phyloP scores from a whole-genome alignment of 30 jellyfish, hydroid and myxozoan genomes.

The Phacellophora camtschatica region DNA sequence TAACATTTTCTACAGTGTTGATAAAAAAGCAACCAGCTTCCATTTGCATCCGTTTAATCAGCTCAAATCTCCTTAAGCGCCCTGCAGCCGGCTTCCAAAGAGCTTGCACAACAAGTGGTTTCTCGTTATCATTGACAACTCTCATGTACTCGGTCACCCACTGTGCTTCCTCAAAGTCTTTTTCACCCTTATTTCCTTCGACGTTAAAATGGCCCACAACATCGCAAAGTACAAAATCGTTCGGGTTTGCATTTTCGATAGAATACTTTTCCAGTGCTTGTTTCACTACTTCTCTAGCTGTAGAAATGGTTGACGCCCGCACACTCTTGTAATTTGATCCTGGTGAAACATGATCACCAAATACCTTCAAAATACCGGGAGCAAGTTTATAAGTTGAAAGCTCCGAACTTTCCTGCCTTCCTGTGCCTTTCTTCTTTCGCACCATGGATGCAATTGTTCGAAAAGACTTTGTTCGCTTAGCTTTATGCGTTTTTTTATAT shows the following conservation, averaged over 20 bases:
- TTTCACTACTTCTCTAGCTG: conserved; percentile 86
- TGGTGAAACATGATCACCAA: conserved; percentile 95
- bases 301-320: conserved; percentile 94
- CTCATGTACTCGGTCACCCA: conserved; percentile 98
- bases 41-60: conserved; percentile 64
- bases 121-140: conserved; percentile 87
- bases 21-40: conserved; percentile 81
- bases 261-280: conserved; percentile 92
- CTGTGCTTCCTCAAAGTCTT: conserved; percentile 69
- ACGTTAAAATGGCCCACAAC: conserved; percentile 91
- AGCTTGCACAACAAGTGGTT: conserved; percentile 93
- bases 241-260: conserved; percentile 69
- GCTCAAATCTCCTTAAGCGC: conserved; percentile 83
- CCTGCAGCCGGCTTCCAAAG: conserved; percentile 97
- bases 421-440: conserved; percentile 71
- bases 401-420: conserved; percentile 72
- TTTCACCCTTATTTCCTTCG: conserved; percentile 40
- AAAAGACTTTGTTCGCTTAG: conserved; percentile 38
- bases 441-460: conserved; percentile 61
- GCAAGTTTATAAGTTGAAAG: conserved; percentile 90
- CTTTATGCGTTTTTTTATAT: conserved; percentile 10
- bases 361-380: conserved; percentile 95
- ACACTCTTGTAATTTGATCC: conserved; percentile 98
- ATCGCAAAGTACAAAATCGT: conserved; percentile 88
- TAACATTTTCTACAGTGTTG: conserved; percentile 77